Base-by-base conservation (phyloP, 2,113 vertebrate genomes). In the Leucopsar rothschildi region DNA sequence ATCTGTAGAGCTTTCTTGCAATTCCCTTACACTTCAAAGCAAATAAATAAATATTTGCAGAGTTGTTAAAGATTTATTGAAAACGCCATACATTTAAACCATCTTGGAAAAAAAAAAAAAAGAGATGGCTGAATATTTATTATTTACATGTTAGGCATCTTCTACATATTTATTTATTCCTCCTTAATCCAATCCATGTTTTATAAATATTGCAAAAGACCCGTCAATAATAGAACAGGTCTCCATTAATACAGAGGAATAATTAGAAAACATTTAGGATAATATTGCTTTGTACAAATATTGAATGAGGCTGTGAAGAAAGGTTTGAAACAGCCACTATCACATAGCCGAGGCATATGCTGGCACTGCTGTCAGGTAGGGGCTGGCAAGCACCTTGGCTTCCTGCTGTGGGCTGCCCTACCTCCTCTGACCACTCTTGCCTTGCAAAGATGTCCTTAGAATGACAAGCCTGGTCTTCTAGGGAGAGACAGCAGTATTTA, bases 181-280 rank as follows among this genome's bases (percentile, higher is more conserved):
- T 92, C 82, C 95, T 97, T 98, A 98, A 98, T 98, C 97, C 83
- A 40, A 94, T 97, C 85, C 45, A 8, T 97, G 95, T 98, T 98
- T 97, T 90, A 97, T 98, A 98, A 98, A 98, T 98, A 98, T 96
- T 98, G 95, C 93, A 96, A 92, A 97, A 97, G 97, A 97, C 98
- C 94, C 47, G 91, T 98, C 98, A 98, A 97, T 98, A 98, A 98
- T 97, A 97, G 89, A 97, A 97, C 94, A 98, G 76, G 75, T 91
- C 94, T 98, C 96, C 88, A 97, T 97, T 98, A 98, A 98, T 98
- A 97, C 95, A 84, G 85, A 95, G 93, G 96, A 98, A 98, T 98
- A 98, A 98, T 98, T 98, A 98, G 96, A 97, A 98, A 97, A 90
- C 95, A 84, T 97, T 98, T 98, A 98, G 97, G 91, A 91, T 97